These are phyloP conservation scores for Myrmecobius fasciatus DNA, from an alignment of 2,113 vertebrate genomes.

Conservation along the genomic window DNA sequence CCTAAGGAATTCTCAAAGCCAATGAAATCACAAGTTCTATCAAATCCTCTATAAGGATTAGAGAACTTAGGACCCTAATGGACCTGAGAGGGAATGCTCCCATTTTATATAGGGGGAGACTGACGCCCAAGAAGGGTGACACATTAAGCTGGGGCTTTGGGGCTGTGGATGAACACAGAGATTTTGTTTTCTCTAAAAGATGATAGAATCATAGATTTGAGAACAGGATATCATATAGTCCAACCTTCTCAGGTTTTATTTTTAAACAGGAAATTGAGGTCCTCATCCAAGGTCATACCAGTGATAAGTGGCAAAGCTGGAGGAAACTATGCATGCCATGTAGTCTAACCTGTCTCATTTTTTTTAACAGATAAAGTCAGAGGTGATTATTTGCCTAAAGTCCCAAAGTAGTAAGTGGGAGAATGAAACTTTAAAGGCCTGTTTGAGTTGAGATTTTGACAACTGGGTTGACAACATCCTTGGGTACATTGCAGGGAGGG, in stretches of 20 bases:
- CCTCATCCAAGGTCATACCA: not conserved
- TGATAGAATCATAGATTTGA: not conserved
- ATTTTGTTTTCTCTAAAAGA: not conserved
- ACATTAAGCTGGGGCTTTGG: not conserved
- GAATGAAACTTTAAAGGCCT: not conserved
- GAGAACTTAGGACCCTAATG: not conserved
- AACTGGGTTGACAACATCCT: not conserved
- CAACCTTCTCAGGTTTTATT: not conserved
- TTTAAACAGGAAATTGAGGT: not conserved
- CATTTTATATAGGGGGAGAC: not conserved
- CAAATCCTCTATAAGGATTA: not conserved
- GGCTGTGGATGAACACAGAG: not conserved
- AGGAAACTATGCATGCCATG: not conserved
- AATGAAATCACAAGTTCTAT: not conserved
- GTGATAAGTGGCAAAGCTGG: not conserved
- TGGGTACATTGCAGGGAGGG: not conserved
- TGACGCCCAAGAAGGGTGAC: not conserved
- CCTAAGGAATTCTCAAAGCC: not conserved
- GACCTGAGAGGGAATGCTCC: not conserved
- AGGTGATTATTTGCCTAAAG: not conserved
- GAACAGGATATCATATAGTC: not conserved
- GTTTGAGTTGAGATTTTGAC: not conserved
- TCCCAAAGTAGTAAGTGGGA: not conserved
- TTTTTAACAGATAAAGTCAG: not conserved
- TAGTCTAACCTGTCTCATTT: not conserved